A percentile compares a stretch with the other conserved stretches of the same genome.
These are phyloP conservation scores for Cebidichthys violaceus DNA, from an alignment of 2,113 vertebrate genomes.

Conservation along the genomic window DNA sequence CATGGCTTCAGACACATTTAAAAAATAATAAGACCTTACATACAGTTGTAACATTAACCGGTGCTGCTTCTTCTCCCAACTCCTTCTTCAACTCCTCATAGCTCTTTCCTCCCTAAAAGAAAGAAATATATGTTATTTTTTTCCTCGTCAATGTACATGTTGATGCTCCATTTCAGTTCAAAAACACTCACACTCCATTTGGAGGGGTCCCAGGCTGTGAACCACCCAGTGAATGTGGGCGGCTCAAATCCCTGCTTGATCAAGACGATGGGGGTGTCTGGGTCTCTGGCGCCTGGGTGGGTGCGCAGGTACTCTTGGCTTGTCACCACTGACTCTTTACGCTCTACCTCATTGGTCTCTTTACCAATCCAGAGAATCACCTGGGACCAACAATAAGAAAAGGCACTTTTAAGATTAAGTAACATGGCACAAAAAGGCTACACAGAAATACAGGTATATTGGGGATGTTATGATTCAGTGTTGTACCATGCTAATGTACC, in stretches of 20 bases:
- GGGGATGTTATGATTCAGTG: neutral
- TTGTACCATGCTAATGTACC: neutral
- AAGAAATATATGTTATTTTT: slow-evolving; percentile 1
- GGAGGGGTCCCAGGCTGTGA: slow-evolving; percentile 89
- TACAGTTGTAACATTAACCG: slow-evolving; percentile 77
- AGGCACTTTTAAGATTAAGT: neutral
- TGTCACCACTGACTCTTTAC: slow-evolving; percentile 77
- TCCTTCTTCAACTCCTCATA: slow-evolving; percentile 90
- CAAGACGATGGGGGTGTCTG: slow-evolving; percentile 84
- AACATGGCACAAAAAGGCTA: neutral
- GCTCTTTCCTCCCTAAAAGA: slow-evolving; percentile 86
- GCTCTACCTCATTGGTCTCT: slow-evolving; percentile 86
- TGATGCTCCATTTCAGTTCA: neutral
- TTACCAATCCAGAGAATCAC: slow-evolving; percentile 90
- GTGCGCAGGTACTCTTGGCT: slow-evolving; percentile 88
- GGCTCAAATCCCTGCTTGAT: slow-evolving; percentile 92
- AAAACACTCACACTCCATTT: slow-evolving; percentile 88
- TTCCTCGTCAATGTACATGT: neutral
- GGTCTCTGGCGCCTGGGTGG: slow-evolving; percentile 87
- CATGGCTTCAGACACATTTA: neutral
- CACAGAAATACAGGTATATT: neutral
- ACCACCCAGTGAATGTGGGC: slow-evolving; percentile 92
- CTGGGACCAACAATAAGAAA: slow-evolving; percentile 65
- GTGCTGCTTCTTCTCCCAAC: slow-evolving; percentile 79
- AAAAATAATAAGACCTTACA: slow-evolving; percentile 23